Evolutionary conservation across 2,113 vertebrate genomes (phyloP), one percentile per base, ranked within the genome.

Genomic region (Holacanthus passer): DNA sequence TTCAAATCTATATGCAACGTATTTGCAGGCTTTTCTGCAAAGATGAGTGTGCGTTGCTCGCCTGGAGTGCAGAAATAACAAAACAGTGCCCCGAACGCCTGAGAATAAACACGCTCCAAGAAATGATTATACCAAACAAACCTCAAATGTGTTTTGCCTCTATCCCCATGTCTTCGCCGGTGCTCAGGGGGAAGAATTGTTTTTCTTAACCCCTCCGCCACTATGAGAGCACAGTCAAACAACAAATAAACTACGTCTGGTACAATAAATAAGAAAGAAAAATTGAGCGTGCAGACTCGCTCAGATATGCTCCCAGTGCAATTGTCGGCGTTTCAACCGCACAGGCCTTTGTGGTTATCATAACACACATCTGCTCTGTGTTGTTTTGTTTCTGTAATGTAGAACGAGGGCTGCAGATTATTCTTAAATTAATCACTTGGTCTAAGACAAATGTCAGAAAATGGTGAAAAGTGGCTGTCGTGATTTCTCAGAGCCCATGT

Each of bases 101-200:
- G 31, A 71, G 73, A 87, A 81, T 62, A 90, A 92, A 88, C 82
- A 82, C 9, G 66, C 85, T 81, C 50, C 77, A 7, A 83, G 89
- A 83, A 90, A 84, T 85, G 85, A 92, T 90, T 84, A 87, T 16
- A 87, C 59, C 75, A 87, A 90, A 84, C 87, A 86, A 88, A 64
- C 67, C 79, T 71, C 55, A 12, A 35, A 52, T 52, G 78, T 73
- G 31, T 62, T 83, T 81, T 55, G 39, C 75, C 47, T 78, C 68
- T 31, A 62, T 87, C 79, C 68, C 37, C 48, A 2, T 27, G 70
- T 64, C 59, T 78, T 82, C 66, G 52, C 22, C 35, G 80, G 55
- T 55, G 86, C 86, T 89, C 68, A 73, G 73, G 81, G 81, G 84
- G 85, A 82, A 73, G 64, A 60, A 53, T 13, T 65, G 35, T 29